These are phyloP conservation scores for Triplophysa yarkandensis DNA, from an alignment of 2,797 vertebrate genomes.

Conservation along the genomic window DNA sequence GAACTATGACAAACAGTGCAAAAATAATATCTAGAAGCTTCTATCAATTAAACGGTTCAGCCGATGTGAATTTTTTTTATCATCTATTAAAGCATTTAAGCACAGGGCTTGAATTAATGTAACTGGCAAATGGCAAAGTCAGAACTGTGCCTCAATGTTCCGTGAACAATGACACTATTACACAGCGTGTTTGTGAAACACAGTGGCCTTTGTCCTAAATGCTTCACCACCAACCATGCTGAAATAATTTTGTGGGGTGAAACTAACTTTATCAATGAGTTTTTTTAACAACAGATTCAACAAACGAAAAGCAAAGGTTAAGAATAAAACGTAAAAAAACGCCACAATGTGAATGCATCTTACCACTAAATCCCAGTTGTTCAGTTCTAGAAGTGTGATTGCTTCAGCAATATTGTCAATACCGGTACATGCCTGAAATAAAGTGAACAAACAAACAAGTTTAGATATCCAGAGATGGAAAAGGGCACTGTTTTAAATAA, in stretches of 20 bases:
- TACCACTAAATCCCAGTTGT: slow-evolving; percentile 99
- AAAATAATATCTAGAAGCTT: too few species aligned
- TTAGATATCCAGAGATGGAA: neutral
- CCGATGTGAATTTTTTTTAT: too few species aligned
- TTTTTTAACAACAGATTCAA: too few species aligned
- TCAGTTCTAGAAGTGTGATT: slow-evolving; percentile 97
- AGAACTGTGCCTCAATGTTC: slow-evolving; percentile 36
- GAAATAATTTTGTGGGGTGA: slow-evolving; percentile 7
- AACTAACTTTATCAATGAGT: neutral
- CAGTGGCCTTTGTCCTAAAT: slow-evolving; percentile 39
- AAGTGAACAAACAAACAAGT: slow-evolving; percentile 48
- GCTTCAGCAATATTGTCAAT: slow-evolving; percentile 99
- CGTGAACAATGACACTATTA: slow-evolving; percentile 39
- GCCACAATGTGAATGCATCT: slow-evolving; percentile 77
- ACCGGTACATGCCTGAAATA: slow-evolving; percentile 93
- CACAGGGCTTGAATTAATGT: neutral
- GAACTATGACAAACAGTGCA: too few species aligned
- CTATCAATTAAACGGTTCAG: too few species aligned
- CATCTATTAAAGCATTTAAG: too few species aligned
- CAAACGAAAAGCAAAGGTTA: too few species aligned
- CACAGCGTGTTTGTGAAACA: slow-evolving; percentile 40
- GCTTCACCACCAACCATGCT: slow-evolving; percentile 8
- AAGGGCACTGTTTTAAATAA: neutral
- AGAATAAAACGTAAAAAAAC: too few species aligned
- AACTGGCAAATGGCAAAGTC: neutral